Evolutionary conservation across 2,888 invertebrate genomes (phyloP), one percentile per base, ranked within the genome.

Genomic region (Proisotoma minuta): DNA sequence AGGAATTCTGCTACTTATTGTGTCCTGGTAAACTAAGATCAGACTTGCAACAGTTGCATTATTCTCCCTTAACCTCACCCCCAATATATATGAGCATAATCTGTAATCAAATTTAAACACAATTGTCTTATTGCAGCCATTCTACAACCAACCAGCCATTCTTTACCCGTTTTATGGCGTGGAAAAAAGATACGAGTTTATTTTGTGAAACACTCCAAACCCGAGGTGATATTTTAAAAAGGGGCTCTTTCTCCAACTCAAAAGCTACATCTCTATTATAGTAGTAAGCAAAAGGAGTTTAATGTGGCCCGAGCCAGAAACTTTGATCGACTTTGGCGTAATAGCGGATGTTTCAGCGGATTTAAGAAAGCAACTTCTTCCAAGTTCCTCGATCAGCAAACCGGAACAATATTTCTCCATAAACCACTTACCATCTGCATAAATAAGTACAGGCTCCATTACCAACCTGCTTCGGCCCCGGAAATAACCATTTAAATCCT

Each of bases 111-210:
- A 75, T 75, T 75, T 75, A 75, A n/a, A 71, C 73, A 74, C 74
- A 75, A 75, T 75, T 75, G 75, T 74, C 74, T 74, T 73, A 69
- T 69, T 67, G 68, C 64, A 67, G 61, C 71, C 75, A 75, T 75
- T 74, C 72, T 72, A 74, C 69, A 67, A 60, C 34, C 34, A 34
- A 10, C 15, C 64, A 66, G 62, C 70, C 74, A 74, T 75, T 74
- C 72, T 71, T 75, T 68, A 67, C 58, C 68, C 70, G 70, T 73
- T 75, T 75, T 75, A 75, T 75, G 75, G 74, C 70, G 74, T 74
- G 75, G 75, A 75, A 75, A 75, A 75, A 74, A 75, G 75, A 75
- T 74, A 75, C 74, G 74, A 75, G 72, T 75, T 75, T 75, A 75
- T 75, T 75, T 75, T 73, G 74, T 69, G 74, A 75, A 74, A 74